Base-by-base conservation (phyloP, 2,888 invertebrate species). In the Euproctis similis region DNA sequence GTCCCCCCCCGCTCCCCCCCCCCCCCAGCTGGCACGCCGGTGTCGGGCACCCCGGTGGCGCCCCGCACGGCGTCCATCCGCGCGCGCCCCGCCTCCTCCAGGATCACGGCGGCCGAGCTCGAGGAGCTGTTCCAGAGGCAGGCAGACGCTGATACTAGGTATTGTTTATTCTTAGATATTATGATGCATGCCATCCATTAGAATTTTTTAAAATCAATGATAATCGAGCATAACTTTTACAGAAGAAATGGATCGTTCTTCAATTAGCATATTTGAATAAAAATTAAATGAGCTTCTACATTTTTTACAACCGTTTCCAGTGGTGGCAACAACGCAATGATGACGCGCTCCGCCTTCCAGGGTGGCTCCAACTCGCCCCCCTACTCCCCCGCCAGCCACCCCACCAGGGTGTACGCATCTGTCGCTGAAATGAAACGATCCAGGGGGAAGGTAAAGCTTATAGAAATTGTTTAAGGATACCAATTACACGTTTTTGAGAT, bases 381-480 rank as follows among this genome's bases (percentile, higher is more conserved):
- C 12, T 86, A 88, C 46, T 91, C 92, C 6, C 92, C 92, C 4
- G 89, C 92, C 30, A 87, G 85, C 1, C 84, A 87, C 2, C 80
- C 88, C 26, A 82, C 82, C 17, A 80, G 91, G 36, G 95, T 96
- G 19, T 97, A 96, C 74, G 94, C 95, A 23, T 96, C 96, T 62
- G 96, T 96, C 22, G 94, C 96, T 0, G 96, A 97, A 71, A 96
- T 97, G 97, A 97, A 97, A 73, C 88, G 97, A 31, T 88, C 87
- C 45, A 92, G 92, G 70, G 91, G 87, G 47, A 92, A 90, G 86
- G 90, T 89, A 66, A 39, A 26, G 5, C 1, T 20, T 16, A n/a
- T n/a, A n/a, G n/a, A n/a, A n/a, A n/a, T n/a, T n/a, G n/a, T n/a
- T n/a, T n/a, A n/a, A n/a, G n/a, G n/a, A n/a, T n/a, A n/a, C n/a